A percentile compares a stretch with the other conserved stretches of the same genome.
Conservation (phyloP, 2,797 vertebrate species). For the Catostomus latipinnis region DNA sequence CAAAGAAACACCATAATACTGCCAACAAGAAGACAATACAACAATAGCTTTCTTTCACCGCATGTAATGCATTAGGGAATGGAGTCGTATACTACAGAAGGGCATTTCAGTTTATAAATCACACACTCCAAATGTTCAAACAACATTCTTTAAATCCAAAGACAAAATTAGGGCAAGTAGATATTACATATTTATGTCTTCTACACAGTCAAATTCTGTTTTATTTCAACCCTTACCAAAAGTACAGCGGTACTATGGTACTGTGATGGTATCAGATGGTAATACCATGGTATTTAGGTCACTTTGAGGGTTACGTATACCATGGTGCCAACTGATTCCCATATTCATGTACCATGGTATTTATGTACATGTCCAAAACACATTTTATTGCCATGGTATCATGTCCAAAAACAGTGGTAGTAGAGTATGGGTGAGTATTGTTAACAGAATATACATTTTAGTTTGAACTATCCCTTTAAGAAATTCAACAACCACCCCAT, state of each 20-base stretch:
- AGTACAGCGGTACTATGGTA: neutral
- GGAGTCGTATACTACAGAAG: neutral
- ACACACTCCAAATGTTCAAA: conserved; percentile 10
- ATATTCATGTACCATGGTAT: neutral
- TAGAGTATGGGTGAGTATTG: no score
- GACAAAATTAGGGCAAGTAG: conserved; percentile 50
- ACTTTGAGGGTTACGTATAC: no score
- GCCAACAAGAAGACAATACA: conserved; percentile 3
- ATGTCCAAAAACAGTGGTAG: neutral
- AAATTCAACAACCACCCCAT: no score
- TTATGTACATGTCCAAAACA: neutral
- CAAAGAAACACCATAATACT: neutral
- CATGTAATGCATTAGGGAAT: neutral
- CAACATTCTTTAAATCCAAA: conserved; percentile 29
- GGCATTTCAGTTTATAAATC: conserved; percentile 17
- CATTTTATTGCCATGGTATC: neutral
- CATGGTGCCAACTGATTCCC: neutral
- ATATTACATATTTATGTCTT: conserved; percentile 50
- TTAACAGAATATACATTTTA: no score
- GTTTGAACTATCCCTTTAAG: no score
- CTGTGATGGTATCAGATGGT: neutral
- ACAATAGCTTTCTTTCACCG: conserved; percentile 6
- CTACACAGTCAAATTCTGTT: conserved; percentile 1
- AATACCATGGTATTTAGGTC: no score
- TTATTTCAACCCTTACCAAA: neutral